A percentile compares a stretch with the other conserved stretches of the same genome.
phyloP scores from a whole-genome alignment of 2,113 vertebrate genomes.

The Fregata magnificens region DNA sequence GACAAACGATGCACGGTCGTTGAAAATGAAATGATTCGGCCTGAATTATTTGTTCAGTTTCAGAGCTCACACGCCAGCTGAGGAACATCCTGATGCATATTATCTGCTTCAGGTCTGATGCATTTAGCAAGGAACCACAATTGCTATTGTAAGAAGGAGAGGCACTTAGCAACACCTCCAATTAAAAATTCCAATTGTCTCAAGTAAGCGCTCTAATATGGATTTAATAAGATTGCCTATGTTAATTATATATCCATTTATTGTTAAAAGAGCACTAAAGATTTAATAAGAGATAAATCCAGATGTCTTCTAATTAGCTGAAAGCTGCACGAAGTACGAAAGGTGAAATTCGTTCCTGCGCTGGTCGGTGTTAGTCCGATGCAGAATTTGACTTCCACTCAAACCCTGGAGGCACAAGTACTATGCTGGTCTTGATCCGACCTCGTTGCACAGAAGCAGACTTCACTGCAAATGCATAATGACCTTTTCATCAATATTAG shows the following conservation, averaged over 20 bases:
- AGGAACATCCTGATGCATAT: not conserved
- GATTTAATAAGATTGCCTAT: not conserved
- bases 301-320: not conserved
- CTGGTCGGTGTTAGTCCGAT: rapidly evolving
- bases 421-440: not conserved
- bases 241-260: slow-evolving; percentile 19
- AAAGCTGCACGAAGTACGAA: not conserved
- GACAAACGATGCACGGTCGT: rapidly evolving
- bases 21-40: not conserved
- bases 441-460: not conserved
- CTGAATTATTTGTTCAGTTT: not conserved
- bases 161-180: not conserved
- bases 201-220: not conserved
- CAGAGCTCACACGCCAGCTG: not conserved
- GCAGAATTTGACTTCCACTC: not conserved
- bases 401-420: not conserved
- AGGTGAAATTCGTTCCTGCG: not conserved
- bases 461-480: not conserved
- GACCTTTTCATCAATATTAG: slow-evolving; percentile 31
- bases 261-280: not conserved
- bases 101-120: not conserved
- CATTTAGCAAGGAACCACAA: not conserved
- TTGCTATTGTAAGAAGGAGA: not conserved
- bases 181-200: not conserved
- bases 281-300: slow-evolving; percentile 25